Evolutionary conservation across 2,113 vertebrate species (phyloP).

Genomic region (Dromaius novaehollandiae): DNA sequence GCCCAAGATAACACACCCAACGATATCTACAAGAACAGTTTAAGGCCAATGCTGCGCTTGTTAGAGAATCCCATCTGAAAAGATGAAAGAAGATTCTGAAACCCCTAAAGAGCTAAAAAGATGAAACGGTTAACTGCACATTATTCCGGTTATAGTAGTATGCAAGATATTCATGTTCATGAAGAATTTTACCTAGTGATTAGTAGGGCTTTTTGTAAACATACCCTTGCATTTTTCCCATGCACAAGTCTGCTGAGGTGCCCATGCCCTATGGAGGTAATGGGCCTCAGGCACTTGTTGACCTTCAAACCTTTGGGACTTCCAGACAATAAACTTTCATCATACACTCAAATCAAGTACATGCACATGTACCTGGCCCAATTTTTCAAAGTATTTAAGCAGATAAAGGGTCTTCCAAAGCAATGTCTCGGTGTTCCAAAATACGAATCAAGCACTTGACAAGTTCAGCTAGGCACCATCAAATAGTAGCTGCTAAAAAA

Average conservation of each 20-base stretch:
- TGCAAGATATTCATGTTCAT: neutral
- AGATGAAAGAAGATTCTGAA: conserved; percentile 51
- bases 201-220: neutral
- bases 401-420: neutral
- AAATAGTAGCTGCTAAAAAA: neutral
- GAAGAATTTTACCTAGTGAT: neutral
- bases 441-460: neutral
- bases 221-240: neutral
- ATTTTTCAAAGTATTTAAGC: neutral
- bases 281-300: neutral
- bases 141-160: neutral
- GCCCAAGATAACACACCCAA: neutral
- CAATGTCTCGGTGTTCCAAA: neutral
- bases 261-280: neutral
- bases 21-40: neutral
- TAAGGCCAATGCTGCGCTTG: conserved; percentile 13
- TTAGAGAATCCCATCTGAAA: conserved; percentile 26
- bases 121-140: conserved; percentile 1
- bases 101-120: conserved; percentile 23
- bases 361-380: neutral
- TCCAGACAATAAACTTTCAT: neutral
- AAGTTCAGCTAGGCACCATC: neutral
- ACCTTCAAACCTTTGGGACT: neutral
- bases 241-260: neutral
- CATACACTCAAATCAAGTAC: neutral